Evolutionary conservation across 2,113 vertebrate species (phyloP).

Genomic region (Oreochromis tanganicae): DNA sequence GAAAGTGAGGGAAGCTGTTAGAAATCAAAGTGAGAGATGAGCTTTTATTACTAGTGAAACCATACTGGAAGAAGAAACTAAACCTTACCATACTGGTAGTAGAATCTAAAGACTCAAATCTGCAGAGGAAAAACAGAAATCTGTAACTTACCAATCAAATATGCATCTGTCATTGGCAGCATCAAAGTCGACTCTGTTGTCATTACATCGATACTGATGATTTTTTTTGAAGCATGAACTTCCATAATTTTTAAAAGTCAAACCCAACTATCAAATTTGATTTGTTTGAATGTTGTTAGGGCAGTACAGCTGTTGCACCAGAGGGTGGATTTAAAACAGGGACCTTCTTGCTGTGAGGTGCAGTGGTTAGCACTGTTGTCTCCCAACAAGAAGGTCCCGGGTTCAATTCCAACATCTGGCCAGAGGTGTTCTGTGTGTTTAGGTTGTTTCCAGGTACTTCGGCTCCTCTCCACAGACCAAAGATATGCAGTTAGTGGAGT

Average conservation of each 20-base stretch:
- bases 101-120: background rate
- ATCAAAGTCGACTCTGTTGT: background rate
- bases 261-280: background rate
- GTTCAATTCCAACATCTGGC: background rate
- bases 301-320: background rate
- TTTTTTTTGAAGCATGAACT: background rate
- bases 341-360: background rate
- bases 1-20: background rate
- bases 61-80: background rate
- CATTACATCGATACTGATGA: background rate
- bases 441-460: background rate
- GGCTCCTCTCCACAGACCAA: background rate
- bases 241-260: background rate
- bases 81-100: background rate
- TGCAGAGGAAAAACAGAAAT: background rate
- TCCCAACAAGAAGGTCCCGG: background rate
- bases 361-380: background rate
- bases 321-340: background rate
- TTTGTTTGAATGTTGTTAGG: background rate
- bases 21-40: background rate
- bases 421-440: background rate
- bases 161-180: background rate
- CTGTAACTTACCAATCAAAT: background rate
- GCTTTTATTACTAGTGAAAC: background rate
- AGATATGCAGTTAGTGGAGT: fast-evolving